These are phyloP conservation scores for Excalfactoria chinensis DNA, from an alignment of 2,113 vertebrate species.

Conservation along the genomic window DNA sequence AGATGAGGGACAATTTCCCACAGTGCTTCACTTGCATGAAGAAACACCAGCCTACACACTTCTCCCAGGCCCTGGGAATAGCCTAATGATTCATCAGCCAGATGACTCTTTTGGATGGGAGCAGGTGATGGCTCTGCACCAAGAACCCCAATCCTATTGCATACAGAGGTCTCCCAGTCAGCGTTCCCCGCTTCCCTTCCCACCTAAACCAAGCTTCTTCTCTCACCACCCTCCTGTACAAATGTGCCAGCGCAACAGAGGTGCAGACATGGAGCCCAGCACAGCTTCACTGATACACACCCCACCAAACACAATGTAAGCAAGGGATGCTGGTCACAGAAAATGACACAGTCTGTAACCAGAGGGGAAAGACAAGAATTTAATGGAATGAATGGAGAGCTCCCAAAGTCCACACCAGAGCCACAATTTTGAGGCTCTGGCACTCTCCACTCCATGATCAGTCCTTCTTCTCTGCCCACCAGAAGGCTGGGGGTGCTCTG, in stretches of 20 bases:
- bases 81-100: background rate
- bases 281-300: background rate
- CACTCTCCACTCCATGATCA: background rate
- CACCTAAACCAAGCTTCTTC: background rate
- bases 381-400: conserved; percentile 70
- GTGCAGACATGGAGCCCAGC: background rate
- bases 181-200: background rate
- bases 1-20: rapidly evolving
- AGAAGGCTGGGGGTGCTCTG: background rate
- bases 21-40: background rate
- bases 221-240: background rate
- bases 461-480: conserved; percentile 28
- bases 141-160: background rate
- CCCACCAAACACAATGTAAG: rapidly evolving
- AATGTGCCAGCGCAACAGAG: background rate
- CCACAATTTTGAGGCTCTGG: background rate
- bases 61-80: background rate
- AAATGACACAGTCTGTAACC: background rate
- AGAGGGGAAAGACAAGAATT: conserved; percentile 53
- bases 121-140: background rate
- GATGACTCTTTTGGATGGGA: background rate
- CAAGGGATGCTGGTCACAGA: background rate
- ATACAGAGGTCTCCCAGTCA: rapidly evolving
- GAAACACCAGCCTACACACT: background rate
- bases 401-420: conserved; percentile 2